Evolutionary conservation across 2,797 vertebrate genomes (phyloP), one percentile per base, ranked within the genome.

Genomic region (Danio kyathit): DNA sequence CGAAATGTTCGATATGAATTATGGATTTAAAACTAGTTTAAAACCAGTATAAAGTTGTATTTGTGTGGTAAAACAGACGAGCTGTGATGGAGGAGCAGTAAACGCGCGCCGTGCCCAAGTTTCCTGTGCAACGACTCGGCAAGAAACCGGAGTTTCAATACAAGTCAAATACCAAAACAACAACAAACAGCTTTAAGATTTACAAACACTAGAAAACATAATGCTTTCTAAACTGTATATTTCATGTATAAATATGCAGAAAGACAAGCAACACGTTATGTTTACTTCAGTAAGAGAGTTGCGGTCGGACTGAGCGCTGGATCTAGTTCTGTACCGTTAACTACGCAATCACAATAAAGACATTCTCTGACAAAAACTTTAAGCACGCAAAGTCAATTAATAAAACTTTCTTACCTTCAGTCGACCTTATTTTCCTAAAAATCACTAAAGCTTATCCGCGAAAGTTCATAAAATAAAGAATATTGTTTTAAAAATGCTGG

Each of bases 261-360:
- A 7, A 43, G n/a, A 56, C 5, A 12, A 43, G 11, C 41, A 46
- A 46, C 3, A 19, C 4, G 54, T 43, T 41, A 38, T 14, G 54
- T 51, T 61, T 10, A 6, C 21, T 60, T 51, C 7, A 12, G 40
- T 63, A 69, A 69, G n/a, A 41, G 8, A 60, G 11, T 12, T 61
- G 41, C 8, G 40, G 46, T 19, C 67, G 16, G 59, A 63, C 19
- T 1, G 49, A 73, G 41, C 13, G n/a, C 29, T 14, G 13, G 54
- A 48, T 16, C n/a, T 17, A 17, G 21, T 3, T 12, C 57, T 84
- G 66, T 64, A 88, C 85, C 90, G 76, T 69, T 79, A 57, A 85
- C 86, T 88, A 66, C 80, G 74, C 66, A 51, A 75, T 79, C 44
- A 74, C 83, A 87, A 91, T 90, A 91, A 91, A 91, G 87, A 72